phyloP scores from a whole-genome alignment of 2,797 vertebrate genomes.

The Todus mexicanus region DNA sequence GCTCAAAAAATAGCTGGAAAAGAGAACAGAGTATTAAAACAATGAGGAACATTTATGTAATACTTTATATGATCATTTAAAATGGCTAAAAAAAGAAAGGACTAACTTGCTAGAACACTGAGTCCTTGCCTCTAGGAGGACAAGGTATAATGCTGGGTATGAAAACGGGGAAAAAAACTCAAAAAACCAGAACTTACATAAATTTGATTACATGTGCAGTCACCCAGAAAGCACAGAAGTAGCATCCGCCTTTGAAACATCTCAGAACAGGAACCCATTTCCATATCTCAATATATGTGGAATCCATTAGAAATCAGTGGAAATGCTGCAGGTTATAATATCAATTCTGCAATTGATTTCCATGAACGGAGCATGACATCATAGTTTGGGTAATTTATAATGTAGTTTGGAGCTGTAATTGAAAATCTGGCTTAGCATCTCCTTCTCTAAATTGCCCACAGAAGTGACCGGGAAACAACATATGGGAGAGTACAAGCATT shows the following conservation, averaged over 20 bases:
- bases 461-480: background rate
- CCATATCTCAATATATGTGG: background rate
- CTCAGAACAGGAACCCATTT: background rate
- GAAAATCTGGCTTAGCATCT: background rate
- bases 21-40: background rate
- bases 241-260: background rate
- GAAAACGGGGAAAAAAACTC: background rate
- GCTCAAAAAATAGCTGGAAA: background rate
- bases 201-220: background rate
- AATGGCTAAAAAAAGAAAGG: background rate
- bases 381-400: background rate
- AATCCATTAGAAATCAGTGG: background rate
- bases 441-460: background rate
- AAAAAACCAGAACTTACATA: background rate
- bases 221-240: background rate
- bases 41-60: background rate
- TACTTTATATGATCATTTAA: background rate
- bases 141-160: background rate
- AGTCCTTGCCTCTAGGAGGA: slow-evolving; percentile 12
- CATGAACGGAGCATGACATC: background rate
- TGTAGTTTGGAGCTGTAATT: background rate
- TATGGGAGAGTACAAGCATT: background rate
- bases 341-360: background rate
- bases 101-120: background rate
- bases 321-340: background rate